Base-by-base conservation (phyloP, 2,888 invertebrate genomes). In the Chouioia cunea region DNA sequence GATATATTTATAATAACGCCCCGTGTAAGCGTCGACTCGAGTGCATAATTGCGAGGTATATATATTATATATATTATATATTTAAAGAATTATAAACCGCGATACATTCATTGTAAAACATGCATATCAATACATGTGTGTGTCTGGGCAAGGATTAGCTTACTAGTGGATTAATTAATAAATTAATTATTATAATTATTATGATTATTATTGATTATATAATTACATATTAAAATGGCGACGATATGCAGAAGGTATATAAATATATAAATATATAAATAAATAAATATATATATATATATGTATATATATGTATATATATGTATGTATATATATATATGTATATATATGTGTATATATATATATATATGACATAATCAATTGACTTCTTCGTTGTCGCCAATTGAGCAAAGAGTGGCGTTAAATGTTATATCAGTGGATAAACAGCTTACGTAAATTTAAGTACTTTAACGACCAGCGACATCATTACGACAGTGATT, bases 111-210 rank as follows among this genome's bases (percentile, higher is more conserved):
- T 73, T 73, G 73, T 79, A 80, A 82, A 80, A 83, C 83, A 83
- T 84, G 81, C 84, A 84, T 85, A 85, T 83, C 83, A 82, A 75
- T 63, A 68, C 67, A 77, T 82, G 79, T 80, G 83, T 83, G 83
- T 82, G 84, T 84, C 82, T 83, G 84, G 83, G 81, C 83, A 83
- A 83, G 82, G 79, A 82, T 83, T 84, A 85, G 84, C 83, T 85
- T 84, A 82, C 79, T 73, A 72, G 66, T 74, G 52, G 36, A 68
- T 71, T 65, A 73, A 70, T 74, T 73, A 71, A 73, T 65, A 74
- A 74, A 74, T 69, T 63, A 66, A 74, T 71, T 69, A 74, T 74
- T 74, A 72, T 70, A 72, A 74, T 71, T 71, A 67, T 68, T 27
- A 60, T 53, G n/a, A 70, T 68, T 67, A 73, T 71, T 62, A 64